These are phyloP conservation scores for Drosophila ercepeae DNA, from an alignment of 1,140 invertebrate genomes.

Conservation along the genomic window DNA sequence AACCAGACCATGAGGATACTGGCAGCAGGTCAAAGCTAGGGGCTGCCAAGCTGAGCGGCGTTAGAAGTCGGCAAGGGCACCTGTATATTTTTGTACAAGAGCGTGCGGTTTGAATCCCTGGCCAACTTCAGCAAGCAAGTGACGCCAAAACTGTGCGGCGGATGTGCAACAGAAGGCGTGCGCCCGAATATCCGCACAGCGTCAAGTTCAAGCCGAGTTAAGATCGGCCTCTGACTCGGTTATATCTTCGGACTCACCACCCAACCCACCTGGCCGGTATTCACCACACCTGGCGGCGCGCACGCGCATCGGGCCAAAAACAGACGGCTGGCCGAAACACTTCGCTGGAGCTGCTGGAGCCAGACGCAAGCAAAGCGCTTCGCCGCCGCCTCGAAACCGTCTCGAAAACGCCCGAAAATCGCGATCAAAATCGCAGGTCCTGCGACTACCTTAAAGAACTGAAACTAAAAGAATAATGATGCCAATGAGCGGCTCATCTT, in stretches of 20 bases:
- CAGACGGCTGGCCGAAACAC: constrained; percentile 47
- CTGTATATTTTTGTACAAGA: constrained; percentile 8
- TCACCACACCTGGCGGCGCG: constrained; percentile 55
- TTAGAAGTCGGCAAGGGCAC: constrained; percentile 6
- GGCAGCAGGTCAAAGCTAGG: constrained; percentile 11
- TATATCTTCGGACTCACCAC: constrained; percentile 12
- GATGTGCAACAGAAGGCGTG: constrained; percentile 12
- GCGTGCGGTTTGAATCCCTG: not conserved
- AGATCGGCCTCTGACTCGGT: constrained; percentile 2
- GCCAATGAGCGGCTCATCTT: constrained; percentile 16
- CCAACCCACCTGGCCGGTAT: constrained; percentile 14
- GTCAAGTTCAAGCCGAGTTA: constrained; percentile 54
- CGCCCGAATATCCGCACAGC: constrained; percentile 2
- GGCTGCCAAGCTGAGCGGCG: constrained; percentile 10
- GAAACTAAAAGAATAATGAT: constrained; percentile 45
- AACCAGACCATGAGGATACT: constrained; percentile 25
- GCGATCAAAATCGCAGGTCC: constrained; percentile 14
- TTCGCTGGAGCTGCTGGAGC: constrained; percentile 75
- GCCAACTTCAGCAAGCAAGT: constrained; percentile 3
- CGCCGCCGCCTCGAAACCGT: constrained; percentile 34
- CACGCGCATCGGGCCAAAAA: constrained; percentile 37
- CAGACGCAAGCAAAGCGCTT: constrained; percentile 77
- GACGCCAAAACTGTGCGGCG: constrained; percentile 34
- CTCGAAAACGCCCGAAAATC: not conserved
- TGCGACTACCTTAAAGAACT: constrained; percentile 19